Evolutionary conservation across 1,140 invertebrate genomes (phyloP), one percentile per base, ranked within the genome.

Genomic region (Proctacanthus coquilletti): DNA sequence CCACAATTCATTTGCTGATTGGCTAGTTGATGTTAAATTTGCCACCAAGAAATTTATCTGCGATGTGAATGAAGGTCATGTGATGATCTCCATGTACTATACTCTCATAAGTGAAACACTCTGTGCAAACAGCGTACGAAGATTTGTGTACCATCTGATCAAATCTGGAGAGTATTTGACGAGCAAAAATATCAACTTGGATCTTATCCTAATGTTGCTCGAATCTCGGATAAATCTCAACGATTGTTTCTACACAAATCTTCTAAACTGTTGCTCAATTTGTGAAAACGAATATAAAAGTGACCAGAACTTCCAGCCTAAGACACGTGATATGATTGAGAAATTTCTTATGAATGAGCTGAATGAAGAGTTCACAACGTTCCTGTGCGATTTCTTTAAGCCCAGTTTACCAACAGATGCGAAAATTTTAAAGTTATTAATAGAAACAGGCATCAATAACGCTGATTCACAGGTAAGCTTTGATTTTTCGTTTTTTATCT

Each of bases 11-110:
- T 95, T 95, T 59, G 80, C 87, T 6, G 84, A 89, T 51, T 97
- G 91, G 91, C 60, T 96, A 29, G 62, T 88, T 17, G 91, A 97
- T 62, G 89, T 95, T 0, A 97, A 96, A 62, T 89, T 95, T 51
- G 94, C 89, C 54, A 95, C 91, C 9, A 83, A 88, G 45, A 87
- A 89, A 48, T 96, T 89, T 59, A 65, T 95, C 29, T 94, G 89
- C 55, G 77, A 80, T 41, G 79, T 84, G 1, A 67, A 72, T 23
- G 83, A 88, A 50, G 89, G 89, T 1, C 89, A 95, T 56, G 80
- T 80, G 3, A 85, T 89, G 67, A 68, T 94, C 17, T 83, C 86
- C 5, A 79, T 89, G 71, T 75, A 83, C 50, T 84, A 86, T 45
- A 77, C 84, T 3, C 55, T 77, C 1, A 65, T 60, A 4, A 51